Evolutionary conservation across 1,140 invertebrate genomes (phyloP).

Genomic region (Nylanderia fulva): DNA sequence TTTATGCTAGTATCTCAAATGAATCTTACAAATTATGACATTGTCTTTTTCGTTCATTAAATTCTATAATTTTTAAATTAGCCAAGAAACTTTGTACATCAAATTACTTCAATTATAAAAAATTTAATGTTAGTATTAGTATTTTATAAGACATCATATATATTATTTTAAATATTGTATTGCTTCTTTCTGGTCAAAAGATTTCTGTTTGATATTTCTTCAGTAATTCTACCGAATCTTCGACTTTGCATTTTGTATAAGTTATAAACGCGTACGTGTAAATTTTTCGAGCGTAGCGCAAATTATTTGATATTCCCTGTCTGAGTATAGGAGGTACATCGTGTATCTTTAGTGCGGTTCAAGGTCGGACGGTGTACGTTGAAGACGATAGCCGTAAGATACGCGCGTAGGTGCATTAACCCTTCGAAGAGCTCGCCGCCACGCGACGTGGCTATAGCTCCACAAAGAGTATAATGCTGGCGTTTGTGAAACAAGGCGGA

Average conservation of each 20-base stretch:
- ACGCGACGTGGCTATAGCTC: slow-evolving; percentile 49
- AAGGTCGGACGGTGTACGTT: slow-evolving; percentile 81
- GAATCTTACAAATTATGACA: not conserved
- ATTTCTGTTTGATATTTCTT: not conserved
- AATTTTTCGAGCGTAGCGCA: not conserved
- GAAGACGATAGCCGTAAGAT: slow-evolving; percentile 78
- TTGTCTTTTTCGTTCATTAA: not conserved
- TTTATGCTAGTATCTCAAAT: not conserved
- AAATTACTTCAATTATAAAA: not conserved
- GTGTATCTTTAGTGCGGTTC: slow-evolving; percentile 76
- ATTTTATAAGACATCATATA: not conserved
- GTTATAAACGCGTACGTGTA: not conserved
- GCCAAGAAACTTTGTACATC: not conserved
- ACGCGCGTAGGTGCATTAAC: slow-evolving; percentile 79
- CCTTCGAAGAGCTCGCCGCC: slow-evolving; percentile 71
- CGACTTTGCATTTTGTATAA: not conserved
- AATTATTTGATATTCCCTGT: slow-evolving; percentile 23
- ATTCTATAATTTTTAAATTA: not conserved
- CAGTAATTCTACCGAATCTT: not conserved
- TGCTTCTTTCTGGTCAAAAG: not conserved
- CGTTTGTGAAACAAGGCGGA: not conserved
- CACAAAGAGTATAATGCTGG: slow-evolving; percentile 25
- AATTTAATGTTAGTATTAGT: not conserved
- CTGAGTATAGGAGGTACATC: slow-evolving; percentile 30
- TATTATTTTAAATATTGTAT: not conserved